A percentile compares a stretch with the other conserved stretches of the same genome.
Evolutionary conservation across 1,140 invertebrate species (phyloP).

Genomic region (Neodiprion fabricii): DNA sequence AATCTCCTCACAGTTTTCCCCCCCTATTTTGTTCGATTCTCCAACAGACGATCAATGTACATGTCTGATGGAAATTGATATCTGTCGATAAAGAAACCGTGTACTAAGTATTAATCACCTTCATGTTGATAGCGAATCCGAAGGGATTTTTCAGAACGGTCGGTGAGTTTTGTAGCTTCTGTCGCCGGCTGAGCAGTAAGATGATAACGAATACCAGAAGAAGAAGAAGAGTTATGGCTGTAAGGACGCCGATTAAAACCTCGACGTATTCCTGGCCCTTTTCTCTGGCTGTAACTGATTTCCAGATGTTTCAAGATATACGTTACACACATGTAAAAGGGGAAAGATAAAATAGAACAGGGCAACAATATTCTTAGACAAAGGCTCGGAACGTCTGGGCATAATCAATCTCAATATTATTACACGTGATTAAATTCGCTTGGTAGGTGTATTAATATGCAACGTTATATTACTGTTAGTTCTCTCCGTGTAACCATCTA

Average conservation of each 20-base stretch:
- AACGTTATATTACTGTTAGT: no score
- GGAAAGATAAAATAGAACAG: no score
- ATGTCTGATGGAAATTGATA: background rate
- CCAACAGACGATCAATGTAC: no score
- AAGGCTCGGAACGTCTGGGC: background rate
- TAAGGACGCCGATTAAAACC: constrained; percentile 75
- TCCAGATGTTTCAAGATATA: no score
- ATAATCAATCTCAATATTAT: constrained; percentile 1
- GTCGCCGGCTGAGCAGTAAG: constrained; percentile 70
- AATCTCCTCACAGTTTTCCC: background rate
- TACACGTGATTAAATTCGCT: background rate
- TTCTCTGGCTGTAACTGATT: constrained; percentile 66
- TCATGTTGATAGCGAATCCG: constrained; percentile 72
- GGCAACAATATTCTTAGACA: no score
- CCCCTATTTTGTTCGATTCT: background rate
- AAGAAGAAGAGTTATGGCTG: constrained; percentile 73
- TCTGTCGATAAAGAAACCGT: background rate
- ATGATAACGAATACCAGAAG: constrained; percentile 72
- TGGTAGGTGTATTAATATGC: background rate
- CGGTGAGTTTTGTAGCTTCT: constrained; percentile 70
- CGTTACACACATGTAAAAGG: no score
- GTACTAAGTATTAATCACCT: constrained; percentile 53
- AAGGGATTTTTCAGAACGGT: constrained; percentile 71
- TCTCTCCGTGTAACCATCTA: no score
- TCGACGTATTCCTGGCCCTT: constrained; percentile 72